Base-by-base conservation (phyloP, 2,113 vertebrate species). In the Macheiramphus alcinus region DNA sequence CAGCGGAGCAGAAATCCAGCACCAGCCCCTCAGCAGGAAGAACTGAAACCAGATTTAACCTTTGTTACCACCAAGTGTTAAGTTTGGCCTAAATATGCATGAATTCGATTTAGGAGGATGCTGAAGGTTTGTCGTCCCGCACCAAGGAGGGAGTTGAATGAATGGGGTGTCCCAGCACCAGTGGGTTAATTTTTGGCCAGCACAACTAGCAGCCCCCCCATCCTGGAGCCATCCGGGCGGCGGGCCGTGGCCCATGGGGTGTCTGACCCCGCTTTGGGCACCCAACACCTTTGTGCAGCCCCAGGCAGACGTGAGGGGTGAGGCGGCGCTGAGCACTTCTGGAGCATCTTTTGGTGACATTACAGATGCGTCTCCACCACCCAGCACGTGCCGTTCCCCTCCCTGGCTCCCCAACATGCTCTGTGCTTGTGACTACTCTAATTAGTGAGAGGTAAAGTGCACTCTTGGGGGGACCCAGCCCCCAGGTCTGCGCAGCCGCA, bases 201-300 rank as follows among this genome's bases (percentile, higher is more conserved):
- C 62, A 26, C 18, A 66, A 0, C 16, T 19, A 0, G 0, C 27
- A 61, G 45, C 0, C 66, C 6, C 23, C 18, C 38, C 1, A 1
- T 19, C 23, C 50, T 6, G 3, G 38, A 53, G 48, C 66, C 5
- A 11, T 31, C 27, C 3, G 11, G 19, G n/a, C 3, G 11, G 4
- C 11, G 25, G 16, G 25, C 29, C 9, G 2, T 2, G 34, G 50
- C 22, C 45, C 10, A 0, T 4, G 56, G 4, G 18, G 13, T 8
- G 27, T 31, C 66, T 11, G 15, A 5, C 34, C 32, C 27, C 3
- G 0, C 34, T 53, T 13, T n/a, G 36, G 43, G 55, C 31, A 11
- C 31, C 47, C 22, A 5, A 2, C 18, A 7, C 23, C 45, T 40
- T 17, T 2, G 1, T 25, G 53, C 29, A 47, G 32, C 36, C 36